Percentiles rank a stretch among this genome's conserved stretches.
These are phyloP conservation scores for Capromys pilorides DNA, from an alignment of 2,797 vertebrate species.

Conservation along the genomic window DNA sequence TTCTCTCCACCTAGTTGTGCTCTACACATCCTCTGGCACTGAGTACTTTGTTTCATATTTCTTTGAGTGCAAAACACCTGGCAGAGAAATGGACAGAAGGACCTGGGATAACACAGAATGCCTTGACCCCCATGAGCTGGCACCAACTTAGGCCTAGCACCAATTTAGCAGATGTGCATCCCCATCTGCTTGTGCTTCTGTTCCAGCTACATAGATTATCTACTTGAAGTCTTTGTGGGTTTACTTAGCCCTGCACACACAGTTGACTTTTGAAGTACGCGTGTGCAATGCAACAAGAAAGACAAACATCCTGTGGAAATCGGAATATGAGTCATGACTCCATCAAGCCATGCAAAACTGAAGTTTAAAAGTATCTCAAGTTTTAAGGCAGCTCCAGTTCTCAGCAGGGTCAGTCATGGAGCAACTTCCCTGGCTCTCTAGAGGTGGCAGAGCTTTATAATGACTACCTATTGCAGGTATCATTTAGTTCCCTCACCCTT, in stretches of 20 bases:
- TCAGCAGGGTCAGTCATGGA: not conserved
- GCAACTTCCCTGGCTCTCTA: not conserved
- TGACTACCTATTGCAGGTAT: rapidly evolving
- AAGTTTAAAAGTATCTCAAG: not conserved
- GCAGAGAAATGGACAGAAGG: conserved; percentile 22
- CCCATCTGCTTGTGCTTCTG: not conserved
- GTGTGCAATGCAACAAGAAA: not conserved
- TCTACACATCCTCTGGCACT: not conserved
- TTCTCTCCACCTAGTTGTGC: not conserved
- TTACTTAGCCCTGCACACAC: not conserved
- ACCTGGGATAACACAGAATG: not conserved
- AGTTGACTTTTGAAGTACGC: not conserved
- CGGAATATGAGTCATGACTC: not conserved
- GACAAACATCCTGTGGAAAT: not conserved
- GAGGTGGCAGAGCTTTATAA: not conserved
- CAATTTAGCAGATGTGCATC: too few species aligned
- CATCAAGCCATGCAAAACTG: not conserved
- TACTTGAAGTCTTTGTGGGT: not conserved
- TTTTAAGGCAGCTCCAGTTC: not conserved
- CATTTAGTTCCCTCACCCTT: too few species aligned
- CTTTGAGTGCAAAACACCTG: not conserved
- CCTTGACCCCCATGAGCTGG: not conserved
- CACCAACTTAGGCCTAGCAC: not conserved
- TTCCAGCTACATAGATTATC: not conserved
- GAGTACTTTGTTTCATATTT: not conserved